A percentile compares a stretch with the other conserved stretches of the same genome.
Evolutionary conservation across 2,797 vertebrate genomes (phyloP).

Genomic region (Lepilemur septentrionalis): DNA sequence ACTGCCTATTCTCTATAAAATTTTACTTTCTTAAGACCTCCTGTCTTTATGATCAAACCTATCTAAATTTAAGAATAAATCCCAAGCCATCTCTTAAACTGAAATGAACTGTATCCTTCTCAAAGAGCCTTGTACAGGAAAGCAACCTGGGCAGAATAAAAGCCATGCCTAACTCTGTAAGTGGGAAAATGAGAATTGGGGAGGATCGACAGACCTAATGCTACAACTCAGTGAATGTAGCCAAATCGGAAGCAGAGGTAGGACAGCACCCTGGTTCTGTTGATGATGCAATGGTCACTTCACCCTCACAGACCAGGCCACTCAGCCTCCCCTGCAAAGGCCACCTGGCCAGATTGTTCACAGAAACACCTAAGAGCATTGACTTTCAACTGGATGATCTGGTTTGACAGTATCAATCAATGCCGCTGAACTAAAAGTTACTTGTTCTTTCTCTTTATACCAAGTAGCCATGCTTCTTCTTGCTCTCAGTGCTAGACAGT

Average conservation of each 20-base stretch:
- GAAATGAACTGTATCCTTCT: background rate
- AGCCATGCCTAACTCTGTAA: background rate
- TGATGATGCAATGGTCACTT: background rate
- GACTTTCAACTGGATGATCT: background rate
- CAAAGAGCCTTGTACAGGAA: conserved; percentile 30
- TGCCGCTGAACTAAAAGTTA: background rate
- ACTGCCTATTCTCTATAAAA: background rate
- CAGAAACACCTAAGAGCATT: background rate
- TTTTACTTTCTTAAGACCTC: background rate
- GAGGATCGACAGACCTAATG: background rate
- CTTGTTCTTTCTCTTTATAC: background rate
- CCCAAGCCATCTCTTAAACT: background rate
- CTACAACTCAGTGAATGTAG: background rate
- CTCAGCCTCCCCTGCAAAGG: background rate
- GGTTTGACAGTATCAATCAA: background rate
- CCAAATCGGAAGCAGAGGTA: background rate
- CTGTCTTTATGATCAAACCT: background rate
- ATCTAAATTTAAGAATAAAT: conserved; percentile 3
- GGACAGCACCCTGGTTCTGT: background rate
- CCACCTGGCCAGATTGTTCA: background rate
- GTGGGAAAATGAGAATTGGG: background rate
- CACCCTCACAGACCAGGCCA: background rate
- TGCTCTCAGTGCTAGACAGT: background rate
- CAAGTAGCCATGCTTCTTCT: background rate
- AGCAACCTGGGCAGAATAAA: background rate